These are phyloP conservation scores for Scaptomyza graminum DNA, from an alignment of 1,140 invertebrate species.

Conservation along the genomic window DNA sequence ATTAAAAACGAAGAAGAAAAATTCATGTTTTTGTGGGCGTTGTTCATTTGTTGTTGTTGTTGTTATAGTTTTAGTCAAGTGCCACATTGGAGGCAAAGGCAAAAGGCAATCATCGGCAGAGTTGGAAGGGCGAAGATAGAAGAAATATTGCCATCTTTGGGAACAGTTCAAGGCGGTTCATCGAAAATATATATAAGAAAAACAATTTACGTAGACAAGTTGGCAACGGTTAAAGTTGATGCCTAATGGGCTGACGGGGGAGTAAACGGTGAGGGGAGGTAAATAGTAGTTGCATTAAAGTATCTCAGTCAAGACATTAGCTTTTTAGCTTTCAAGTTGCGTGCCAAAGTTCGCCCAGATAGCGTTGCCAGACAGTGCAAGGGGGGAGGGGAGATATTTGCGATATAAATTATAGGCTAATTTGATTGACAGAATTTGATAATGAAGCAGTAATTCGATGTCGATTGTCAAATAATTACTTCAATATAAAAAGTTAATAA, in stretches of 20 bases:
- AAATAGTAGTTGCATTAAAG: neutral
- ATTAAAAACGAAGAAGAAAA: conserved; percentile 12
- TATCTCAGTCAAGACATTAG: neutral
- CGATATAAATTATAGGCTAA: neutral
- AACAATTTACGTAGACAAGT: conserved; percentile 6
- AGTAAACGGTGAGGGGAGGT: neutral
- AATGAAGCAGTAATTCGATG: neutral
- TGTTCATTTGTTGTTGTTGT: conserved; percentile 12
- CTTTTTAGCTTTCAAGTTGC: conserved; percentile 31
- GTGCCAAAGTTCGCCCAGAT: conserved; percentile 12
- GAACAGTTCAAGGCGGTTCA: conserved; percentile 70
- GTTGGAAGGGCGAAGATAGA: neutral
- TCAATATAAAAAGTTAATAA: too few species aligned
- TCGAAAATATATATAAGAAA: conserved; percentile 31
- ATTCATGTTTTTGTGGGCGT: conserved; percentile 1
- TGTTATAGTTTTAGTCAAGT: conserved; percentile 19
- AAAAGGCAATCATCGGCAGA: conserved; percentile 24
- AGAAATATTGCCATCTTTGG: too few species aligned
- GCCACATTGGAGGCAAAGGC: neutral
- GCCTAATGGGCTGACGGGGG: conserved; percentile 16
- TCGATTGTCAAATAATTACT: neutral
- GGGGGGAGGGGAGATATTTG: too few species aligned
- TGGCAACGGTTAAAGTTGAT: conserved; percentile 14
- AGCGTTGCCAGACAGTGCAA: conserved; percentile 31
- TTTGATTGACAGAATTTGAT: too few species aligned